phyloP scores from a whole-genome alignment of 2,797 vertebrate genomes.

The Chaenodraco wilsoni region DNA sequence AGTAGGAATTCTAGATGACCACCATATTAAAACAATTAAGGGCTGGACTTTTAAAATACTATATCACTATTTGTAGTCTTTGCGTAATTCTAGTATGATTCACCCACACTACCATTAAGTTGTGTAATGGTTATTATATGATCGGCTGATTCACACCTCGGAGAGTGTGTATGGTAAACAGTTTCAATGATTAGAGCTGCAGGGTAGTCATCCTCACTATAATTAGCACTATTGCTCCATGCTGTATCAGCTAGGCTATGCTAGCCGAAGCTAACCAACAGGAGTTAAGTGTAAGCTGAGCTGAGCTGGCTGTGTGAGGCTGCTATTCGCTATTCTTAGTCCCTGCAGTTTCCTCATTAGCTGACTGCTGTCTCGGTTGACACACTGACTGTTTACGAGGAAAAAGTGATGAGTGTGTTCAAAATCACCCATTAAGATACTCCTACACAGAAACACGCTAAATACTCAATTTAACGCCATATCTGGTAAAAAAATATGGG shows the following conservation, averaged over 20 bases:
- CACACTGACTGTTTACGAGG: slow-evolving; percentile 8
- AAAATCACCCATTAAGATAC: too few relatives aligned
- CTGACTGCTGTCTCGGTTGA: slow-evolving; percentile 24
- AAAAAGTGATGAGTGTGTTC: too few relatives aligned
- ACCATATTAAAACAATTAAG: neutral
- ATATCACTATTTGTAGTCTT: too few relatives aligned
- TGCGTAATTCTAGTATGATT: neutral
- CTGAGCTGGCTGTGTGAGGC: slow-evolving; percentile 16
- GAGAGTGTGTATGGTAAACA: neutral
- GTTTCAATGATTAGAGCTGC: neutral
- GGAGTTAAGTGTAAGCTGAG: neutral
- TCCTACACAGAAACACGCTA: too few relatives aligned
- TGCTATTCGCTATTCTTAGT: slow-evolving; percentile 59
- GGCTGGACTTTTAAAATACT: too few relatives aligned
- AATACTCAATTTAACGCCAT: too few relatives aligned
- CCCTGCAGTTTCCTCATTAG: slow-evolving; percentile 43
- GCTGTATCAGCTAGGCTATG: neutral
- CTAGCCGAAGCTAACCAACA: neutral
- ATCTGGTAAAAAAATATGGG: too few relatives aligned
- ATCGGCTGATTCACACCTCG: neutral
- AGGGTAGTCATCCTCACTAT: neutral
- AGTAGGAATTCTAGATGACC: neutral
- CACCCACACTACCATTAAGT: neutral
- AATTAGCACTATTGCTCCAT: neutral
- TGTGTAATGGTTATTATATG: neutral